These are phyloP conservation scores for Nyctibius grandis DNA, from an alignment of 2,797 vertebrate species.

Conservation along the genomic window DNA sequence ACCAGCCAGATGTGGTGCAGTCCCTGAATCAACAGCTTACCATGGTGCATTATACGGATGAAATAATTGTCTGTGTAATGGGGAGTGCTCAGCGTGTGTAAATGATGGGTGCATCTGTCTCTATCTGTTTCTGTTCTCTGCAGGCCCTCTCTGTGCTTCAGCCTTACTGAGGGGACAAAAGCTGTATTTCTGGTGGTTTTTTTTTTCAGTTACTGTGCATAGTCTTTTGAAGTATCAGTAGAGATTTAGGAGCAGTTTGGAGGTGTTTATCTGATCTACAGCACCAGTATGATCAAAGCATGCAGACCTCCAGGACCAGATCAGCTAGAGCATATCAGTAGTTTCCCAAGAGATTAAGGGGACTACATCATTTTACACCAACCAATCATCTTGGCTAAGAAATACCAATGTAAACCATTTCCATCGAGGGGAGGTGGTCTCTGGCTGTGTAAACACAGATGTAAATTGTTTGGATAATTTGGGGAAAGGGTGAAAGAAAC, in stretches of 20 bases:
- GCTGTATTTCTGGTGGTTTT: neutral
- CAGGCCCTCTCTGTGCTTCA: neutral
- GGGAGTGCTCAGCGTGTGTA: neutral
- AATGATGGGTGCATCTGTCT: neutral
- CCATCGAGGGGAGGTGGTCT: fast-evolving
- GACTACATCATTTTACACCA: neutral
- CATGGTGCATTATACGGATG: neutral
- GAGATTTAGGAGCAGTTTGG: neutral
- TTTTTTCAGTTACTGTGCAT: neutral
- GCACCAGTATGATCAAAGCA: neutral
- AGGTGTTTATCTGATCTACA: neutral
- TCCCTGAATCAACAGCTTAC: neutral
- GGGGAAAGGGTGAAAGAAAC: neutral
- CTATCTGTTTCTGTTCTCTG: neutral
- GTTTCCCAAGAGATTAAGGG: neutral
- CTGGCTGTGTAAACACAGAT: neutral
- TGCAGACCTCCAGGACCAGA: neutral
- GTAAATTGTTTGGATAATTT: neutral
- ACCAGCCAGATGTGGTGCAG: conserved; percentile 6
- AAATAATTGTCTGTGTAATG: neutral
- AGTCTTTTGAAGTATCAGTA: neutral
- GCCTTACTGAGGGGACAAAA: neutral
- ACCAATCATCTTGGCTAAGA: neutral
- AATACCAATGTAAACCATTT: neutral
- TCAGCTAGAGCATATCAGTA: neutral